These are phyloP conservation scores for Caenorhabditis panamensis DNA, from an alignment of 2,888 invertebrate species.

Conservation along the genomic window DNA sequence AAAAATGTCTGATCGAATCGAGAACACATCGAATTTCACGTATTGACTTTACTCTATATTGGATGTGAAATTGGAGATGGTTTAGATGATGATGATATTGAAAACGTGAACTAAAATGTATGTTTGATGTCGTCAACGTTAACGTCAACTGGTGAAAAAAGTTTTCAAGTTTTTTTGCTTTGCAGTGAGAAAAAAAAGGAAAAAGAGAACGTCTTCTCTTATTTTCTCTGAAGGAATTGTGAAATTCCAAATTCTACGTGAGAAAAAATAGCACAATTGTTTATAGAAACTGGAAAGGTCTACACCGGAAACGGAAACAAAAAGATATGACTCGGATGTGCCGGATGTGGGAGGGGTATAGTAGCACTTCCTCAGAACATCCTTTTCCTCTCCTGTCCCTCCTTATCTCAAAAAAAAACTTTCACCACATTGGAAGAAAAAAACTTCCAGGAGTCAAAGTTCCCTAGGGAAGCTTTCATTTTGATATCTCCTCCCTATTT, in stretches of 20 bases:
- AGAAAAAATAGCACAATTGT: not conserved
- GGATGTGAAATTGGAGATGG: not conserved
- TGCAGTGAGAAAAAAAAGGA: not conserved
- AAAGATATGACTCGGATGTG: conserved; percentile 1
- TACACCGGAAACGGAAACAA: conserved; percentile 2
- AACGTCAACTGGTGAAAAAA: no score
- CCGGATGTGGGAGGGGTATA: not conserved
- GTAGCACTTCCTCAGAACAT: conserved; percentile 1
- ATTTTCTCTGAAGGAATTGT: not conserved
- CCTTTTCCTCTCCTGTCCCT: not conserved
- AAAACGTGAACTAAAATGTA: no score
- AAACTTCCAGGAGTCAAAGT: no score
- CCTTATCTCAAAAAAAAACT: not conserved
- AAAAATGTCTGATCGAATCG: conserved; percentile 21
- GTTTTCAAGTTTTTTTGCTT: no score
- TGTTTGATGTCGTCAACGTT: no score
- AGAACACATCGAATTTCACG: conserved; percentile 5
- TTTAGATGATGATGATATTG: not conserved
- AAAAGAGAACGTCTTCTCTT: not conserved
- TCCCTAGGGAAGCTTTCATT: not conserved
- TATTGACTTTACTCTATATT: conserved; percentile 1
- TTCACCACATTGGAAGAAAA: not conserved
- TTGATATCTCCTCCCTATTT: not conserved
- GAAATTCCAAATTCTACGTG: not conserved
- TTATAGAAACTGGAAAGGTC: not conserved